Evolutionary conservation across 64 coral and sea anemone genomes (phyloP).

Genomic region (Actinia tenebrosa): DNA sequence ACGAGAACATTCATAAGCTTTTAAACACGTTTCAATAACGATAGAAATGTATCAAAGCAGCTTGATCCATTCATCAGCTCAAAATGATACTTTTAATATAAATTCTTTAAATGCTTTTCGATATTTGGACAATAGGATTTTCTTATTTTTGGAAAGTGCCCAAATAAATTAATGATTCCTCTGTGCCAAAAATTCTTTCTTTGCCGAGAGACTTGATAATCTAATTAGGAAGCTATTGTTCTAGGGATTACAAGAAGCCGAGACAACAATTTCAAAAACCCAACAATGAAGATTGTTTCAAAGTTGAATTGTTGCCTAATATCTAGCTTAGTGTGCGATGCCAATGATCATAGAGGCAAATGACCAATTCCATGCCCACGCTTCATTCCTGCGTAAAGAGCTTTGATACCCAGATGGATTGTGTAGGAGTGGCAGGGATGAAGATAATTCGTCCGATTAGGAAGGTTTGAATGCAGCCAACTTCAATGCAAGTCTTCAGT

Average conservation of each 20-base stretch:
- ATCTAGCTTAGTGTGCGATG: background rate
- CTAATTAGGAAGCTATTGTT: constrained; percentile 2
- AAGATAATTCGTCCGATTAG: too few relatives aligned
- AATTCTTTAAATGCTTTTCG: background rate
- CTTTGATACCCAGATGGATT: background rate
- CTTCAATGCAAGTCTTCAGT: too few relatives aligned
- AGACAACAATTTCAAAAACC: background rate
- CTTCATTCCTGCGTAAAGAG: background rate
- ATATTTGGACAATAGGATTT: background rate
- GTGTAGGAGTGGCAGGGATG: too few relatives aligned
- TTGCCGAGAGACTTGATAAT: background rate
- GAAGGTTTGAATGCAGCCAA: too few relatives aligned
- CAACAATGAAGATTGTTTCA: background rate
- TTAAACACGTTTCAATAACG: too few relatives aligned
- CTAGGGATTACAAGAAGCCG: background rate
- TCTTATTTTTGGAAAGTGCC: background rate
- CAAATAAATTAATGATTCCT: background rate
- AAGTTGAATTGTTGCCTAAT: background rate
- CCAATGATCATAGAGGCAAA: background rate
- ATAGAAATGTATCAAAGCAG: background rate
- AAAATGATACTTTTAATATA: background rate
- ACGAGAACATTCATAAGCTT: too few relatives aligned
- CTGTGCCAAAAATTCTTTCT: background rate
- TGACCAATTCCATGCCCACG: background rate
- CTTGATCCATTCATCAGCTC: background rate